Evolutionary conservation across 2,888 invertebrate species (phyloP).

Genomic region (Drosophila borealis): DNA sequence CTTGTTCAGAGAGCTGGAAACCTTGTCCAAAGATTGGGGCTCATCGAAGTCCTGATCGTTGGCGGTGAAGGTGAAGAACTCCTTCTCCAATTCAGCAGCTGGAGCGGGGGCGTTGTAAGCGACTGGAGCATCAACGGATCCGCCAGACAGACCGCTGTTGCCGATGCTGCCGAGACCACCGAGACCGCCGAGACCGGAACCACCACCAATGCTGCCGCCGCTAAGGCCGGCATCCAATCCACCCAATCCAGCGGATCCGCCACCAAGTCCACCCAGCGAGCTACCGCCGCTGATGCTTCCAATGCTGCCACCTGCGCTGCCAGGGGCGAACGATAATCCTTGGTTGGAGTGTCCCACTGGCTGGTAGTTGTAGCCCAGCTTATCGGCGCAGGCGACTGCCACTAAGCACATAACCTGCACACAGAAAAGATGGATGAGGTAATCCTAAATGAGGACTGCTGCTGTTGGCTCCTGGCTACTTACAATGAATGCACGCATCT

Average conservation of each 20-base stretch:
- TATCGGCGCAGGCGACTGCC: slow-evolving; percentile 78
- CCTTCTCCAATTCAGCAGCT: slow-evolving; percentile 78
- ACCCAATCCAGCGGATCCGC: slow-evolving; percentile 24
- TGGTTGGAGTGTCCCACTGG: slow-evolving; percentile 69
- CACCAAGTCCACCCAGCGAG: slow-evolving; percentile 15
- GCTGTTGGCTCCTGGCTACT: slow-evolving; percentile 46
- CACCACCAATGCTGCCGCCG: slow-evolving; percentile 31
- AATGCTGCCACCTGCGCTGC: slow-evolving; percentile 43
- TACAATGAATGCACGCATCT: slow-evolving; percentile 80
- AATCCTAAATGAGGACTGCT: slow-evolving; percentile 46
- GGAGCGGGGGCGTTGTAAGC: slow-evolving; percentile 77
- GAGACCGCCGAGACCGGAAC: not conserved
- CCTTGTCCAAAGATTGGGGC: slow-evolving; percentile 60
- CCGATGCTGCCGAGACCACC: slow-evolving; percentile 37
- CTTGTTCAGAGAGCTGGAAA: slow-evolving; percentile 72
- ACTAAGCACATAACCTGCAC: slow-evolving; percentile 77
- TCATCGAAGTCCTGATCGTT: slow-evolving; percentile 81
- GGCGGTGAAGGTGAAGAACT: slow-evolving; percentile 82
- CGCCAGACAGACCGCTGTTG: slow-evolving; percentile 41
- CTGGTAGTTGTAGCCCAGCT: slow-evolving; percentile 81
- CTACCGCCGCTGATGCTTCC: slow-evolving; percentile 30
- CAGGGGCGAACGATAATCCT: slow-evolving; percentile 69
- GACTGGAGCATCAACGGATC: slow-evolving; percentile 61
- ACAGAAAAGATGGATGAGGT: slow-evolving; percentile 17
- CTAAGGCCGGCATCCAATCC: slow-evolving; percentile 24